A percentile compares a stretch with the other conserved stretches of the same genome.
Evolutionary conservation across 2,888 invertebrate species (phyloP).

Genomic region (Neelides folsomi): DNA sequence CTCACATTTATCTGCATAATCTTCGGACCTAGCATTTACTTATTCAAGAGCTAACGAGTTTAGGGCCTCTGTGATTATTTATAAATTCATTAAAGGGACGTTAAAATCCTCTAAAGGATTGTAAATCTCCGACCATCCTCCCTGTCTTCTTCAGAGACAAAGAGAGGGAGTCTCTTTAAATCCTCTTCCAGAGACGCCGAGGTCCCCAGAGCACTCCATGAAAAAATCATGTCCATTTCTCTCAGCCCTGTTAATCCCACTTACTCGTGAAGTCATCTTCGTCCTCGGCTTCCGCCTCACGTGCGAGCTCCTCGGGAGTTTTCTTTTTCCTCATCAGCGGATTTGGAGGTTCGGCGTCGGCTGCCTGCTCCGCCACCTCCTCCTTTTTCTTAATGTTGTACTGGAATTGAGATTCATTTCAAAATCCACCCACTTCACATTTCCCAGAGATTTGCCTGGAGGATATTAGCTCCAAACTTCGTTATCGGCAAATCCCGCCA

Average conservation of each 20-base stretch:
- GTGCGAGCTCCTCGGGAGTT: conserved; percentile 92
- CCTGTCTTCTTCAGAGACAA: not conserved
- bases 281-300: conserved; percentile 89
- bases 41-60: too few species aligned
- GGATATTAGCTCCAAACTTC: too few species aligned
- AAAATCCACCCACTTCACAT: too few species aligned
- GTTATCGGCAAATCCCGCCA: too few species aligned
- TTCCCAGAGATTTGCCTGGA: too few species aligned
- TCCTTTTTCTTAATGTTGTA: conserved; percentile 99
- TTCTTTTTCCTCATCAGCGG: conserved; percentile 97
- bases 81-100: too few species aligned
- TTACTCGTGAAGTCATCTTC: conserved; percentile 91
- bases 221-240: not conserved
- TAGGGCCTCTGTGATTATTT: too few species aligned
- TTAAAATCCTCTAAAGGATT: conserved; percentile 1
- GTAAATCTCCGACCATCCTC: too few species aligned
- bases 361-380: conserved; percentile 50
- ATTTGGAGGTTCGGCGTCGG: conserved; percentile 71
- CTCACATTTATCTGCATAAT: too few species aligned
- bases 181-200: not conserved
- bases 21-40: too few species aligned
- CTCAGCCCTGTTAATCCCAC: conserved; percentile 9
- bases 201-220: not conserved
- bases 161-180: not conserved
- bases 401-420: conserved; percentile 42